phyloP scores from a whole-genome alignment of 2,888 invertebrate genomes.

The Apeira syringaria region DNA sequence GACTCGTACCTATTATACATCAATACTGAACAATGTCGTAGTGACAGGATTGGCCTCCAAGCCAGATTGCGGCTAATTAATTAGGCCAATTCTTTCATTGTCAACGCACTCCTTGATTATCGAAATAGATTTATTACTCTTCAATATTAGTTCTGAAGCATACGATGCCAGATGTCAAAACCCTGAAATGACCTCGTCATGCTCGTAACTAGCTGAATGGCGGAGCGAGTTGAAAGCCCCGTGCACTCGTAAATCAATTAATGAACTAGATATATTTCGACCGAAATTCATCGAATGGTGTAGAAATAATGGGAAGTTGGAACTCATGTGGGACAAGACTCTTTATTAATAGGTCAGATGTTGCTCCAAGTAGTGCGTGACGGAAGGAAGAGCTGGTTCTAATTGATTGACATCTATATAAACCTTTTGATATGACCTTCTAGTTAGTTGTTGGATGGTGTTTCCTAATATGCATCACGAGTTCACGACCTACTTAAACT shows the following conservation, averaged over 20 bases:
- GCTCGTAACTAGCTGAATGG: conserved; percentile 14
- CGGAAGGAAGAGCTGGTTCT: conserved; percentile 46
- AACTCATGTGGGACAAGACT: conserved; percentile 29
- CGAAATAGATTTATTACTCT: conserved; percentile 39
- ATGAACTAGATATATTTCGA: conserved; percentile 32
- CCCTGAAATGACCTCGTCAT: conserved; percentile 25
- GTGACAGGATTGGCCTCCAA: too few relatives aligned
- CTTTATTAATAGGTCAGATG: conserved; percentile 50
- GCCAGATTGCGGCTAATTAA: not conserved
- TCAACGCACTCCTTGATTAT: conserved; percentile 23
- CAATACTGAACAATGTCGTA: too few relatives aligned
- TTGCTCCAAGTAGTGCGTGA: conserved; percentile 50
- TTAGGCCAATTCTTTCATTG: conserved; percentile 5
- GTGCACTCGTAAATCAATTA: conserved; percentile 48
- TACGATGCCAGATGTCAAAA: conserved; percentile 48
- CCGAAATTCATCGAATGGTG: conserved; percentile 35
- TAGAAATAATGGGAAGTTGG: conserved; percentile 27
- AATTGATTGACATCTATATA: conserved; percentile 47
- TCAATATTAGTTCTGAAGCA: conserved; percentile 32
- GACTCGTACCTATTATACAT: too few relatives aligned
- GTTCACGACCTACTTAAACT: too few relatives aligned
- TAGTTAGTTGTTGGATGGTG: conserved; percentile 9
- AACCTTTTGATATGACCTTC: conserved; percentile 25
- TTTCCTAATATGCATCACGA: not conserved
- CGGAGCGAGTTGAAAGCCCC: conserved; percentile 31